A percentile compares a stretch with the other conserved stretches of the same genome.
Conservation (phyloP, 2,113 vertebrate genomes). For the Dinomys branickii region DNA sequence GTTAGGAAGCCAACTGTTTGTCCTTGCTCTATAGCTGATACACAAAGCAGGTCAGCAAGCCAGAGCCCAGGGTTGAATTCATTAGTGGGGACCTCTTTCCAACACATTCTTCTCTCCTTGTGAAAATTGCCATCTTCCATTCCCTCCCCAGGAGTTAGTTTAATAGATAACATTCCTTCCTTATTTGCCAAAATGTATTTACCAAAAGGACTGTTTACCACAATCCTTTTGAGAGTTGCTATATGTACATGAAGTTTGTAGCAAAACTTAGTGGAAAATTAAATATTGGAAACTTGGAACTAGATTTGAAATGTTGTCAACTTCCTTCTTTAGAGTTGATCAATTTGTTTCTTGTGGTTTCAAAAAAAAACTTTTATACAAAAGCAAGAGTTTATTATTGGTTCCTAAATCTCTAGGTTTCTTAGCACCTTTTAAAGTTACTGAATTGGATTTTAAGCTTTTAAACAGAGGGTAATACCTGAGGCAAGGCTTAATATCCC, state of each 20-base stretch:
- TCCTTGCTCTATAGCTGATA: background rate
- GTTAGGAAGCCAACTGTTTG: background rate
- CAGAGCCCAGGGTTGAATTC: background rate
- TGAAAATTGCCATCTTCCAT: background rate
- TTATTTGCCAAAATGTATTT: background rate
- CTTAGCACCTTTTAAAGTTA: conserved; percentile 64
- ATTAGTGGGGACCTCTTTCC: background rate
- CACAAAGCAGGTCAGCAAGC: background rate
- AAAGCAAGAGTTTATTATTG: conserved; percentile 54
- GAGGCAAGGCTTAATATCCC: conserved; percentile 56
- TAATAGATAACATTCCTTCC: background rate
- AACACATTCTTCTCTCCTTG: background rate
- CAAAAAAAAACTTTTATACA: conserved; percentile 20
- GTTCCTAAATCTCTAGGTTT: conserved; percentile 65
- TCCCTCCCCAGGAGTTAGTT: background rate
- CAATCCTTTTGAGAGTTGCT: conserved; percentile 8
- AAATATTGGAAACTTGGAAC: conserved; percentile 35
- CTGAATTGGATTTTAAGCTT: conserved; percentile 56
- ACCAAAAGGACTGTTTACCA: background rate
- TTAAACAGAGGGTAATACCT: conserved; percentile 60
- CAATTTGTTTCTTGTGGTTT: conserved; percentile 59
- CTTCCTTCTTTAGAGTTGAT: background rate
- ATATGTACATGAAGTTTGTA: conserved; percentile 18
- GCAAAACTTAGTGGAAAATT: conserved; percentile 50
- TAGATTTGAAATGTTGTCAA: background rate